A percentile compares a stretch with the other conserved stretches of the same genome.
Conservation (phyloP, 64 coral and sea anemone species). For the Trachythela sp. region DNA sequence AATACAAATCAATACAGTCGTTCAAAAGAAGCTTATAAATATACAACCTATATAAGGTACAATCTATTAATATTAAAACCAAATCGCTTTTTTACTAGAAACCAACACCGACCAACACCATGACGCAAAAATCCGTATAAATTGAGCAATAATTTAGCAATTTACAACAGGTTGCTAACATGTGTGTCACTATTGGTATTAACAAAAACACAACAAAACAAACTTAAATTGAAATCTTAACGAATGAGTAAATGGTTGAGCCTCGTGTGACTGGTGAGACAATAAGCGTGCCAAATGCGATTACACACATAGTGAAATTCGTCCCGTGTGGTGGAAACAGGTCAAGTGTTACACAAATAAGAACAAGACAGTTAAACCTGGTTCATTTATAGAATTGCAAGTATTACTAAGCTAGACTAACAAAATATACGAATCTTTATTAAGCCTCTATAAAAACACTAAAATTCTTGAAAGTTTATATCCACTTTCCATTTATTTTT, state of each 20-base stretch:
- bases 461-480: neutral
- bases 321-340: neutral
- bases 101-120: neutral
- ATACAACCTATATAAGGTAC: neutral
- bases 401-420: neutral
- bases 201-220: neutral
- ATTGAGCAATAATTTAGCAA: neutral
- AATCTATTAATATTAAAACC: neutral
- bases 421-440: neutral
- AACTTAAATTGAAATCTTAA: neutral
- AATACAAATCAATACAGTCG: conserved; percentile 18
- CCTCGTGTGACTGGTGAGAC: neutral
- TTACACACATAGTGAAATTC: neutral
- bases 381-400: neutral
- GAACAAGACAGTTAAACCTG: neutral
- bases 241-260: neutral
- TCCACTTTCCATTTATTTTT: too few species aligned
- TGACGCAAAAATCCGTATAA: neutral
- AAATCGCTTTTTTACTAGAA: neutral
- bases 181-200: neutral
- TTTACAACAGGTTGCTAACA: neutral
- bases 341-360: conserved; percentile 9
- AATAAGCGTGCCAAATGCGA: neutral
- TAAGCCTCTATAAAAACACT: neutral
- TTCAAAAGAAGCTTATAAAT: conserved; percentile 17